Evolutionary conservation across 2,888 invertebrate genomes (phyloP).

Genomic region (Phragmatobia fuliginosa): DNA sequence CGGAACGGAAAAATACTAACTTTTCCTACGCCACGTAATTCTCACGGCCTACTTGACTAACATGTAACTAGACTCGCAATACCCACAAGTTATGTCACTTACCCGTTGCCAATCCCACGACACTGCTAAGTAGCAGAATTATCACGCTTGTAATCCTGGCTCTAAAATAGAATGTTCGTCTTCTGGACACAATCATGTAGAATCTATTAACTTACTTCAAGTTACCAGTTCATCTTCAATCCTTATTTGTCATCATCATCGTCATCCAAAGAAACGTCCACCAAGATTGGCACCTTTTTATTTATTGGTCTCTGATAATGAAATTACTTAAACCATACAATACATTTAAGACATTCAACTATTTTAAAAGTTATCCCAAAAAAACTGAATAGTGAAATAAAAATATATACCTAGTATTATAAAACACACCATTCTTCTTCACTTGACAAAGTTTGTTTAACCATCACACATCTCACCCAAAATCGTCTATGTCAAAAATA

Average conservation of each 20-base stretch:
- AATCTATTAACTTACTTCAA: too few species aligned
- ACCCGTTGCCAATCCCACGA: too few species aligned
- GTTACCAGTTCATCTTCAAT: neutral
- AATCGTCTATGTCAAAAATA: conserved; percentile 1
- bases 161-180: too few species aligned
- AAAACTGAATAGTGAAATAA: neutral
- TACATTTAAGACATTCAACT: neutral
- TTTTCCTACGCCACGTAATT: too few species aligned
- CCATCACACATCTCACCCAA: neutral
- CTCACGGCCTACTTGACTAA: too few species aligned
- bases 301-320: neutral
- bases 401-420: neutral
- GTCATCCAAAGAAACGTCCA: neutral
- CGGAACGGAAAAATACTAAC: too few species aligned
- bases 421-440: neutral
- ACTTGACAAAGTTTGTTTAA: neutral
- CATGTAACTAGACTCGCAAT: too few species aligned
- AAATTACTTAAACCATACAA: neutral
- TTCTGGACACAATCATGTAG: too few species aligned
- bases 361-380: neutral
- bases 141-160: too few species aligned
- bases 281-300: neutral
- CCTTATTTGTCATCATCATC: too few species aligned
- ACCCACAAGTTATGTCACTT: too few species aligned
- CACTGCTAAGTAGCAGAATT: too few species aligned